Percentiles rank a stretch among this genome's conserved stretches.
Evolutionary conservation across 2,113 vertebrate genomes (phyloP).

Genomic region (Urocolius indicus): DNA sequence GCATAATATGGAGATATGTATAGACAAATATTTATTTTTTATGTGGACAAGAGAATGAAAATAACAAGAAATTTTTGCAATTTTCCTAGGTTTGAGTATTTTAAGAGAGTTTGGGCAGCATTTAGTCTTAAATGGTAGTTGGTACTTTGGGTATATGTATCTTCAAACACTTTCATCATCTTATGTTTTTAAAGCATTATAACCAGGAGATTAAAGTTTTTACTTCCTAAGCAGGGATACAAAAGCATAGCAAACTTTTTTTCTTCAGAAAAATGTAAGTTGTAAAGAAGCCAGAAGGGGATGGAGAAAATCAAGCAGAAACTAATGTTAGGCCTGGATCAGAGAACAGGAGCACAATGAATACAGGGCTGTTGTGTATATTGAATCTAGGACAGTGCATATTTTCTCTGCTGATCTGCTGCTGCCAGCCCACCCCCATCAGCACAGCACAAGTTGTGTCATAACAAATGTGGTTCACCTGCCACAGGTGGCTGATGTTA

Average conservation of each 20-base stretch:
- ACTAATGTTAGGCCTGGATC: not conserved
- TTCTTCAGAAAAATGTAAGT: not conserved
- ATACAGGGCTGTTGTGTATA: not conserved
- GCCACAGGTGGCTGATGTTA: not conserved
- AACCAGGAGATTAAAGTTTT: not conserved
- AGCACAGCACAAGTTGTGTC: not conserved
- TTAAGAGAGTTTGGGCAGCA: not conserved
- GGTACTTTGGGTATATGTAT: not conserved
- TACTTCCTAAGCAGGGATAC: no score
- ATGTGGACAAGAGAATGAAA: not conserved
- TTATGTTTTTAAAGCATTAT: not conserved
- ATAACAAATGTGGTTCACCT: not conserved
- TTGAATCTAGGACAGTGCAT: conserved; percentile 31
- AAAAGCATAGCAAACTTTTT: not conserved
- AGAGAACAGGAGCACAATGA: not conserved
- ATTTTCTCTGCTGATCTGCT: not conserved
- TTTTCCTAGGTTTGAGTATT: not conserved
- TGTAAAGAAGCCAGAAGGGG: not conserved
- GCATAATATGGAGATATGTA: not conserved
- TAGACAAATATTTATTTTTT: not conserved
- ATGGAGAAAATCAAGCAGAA: not conserved
- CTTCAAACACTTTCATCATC: not conserved
- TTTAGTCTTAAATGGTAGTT: not conserved
- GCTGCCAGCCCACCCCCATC: conserved; percentile 23
- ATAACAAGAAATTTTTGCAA: not conserved